Base-by-base conservation (phyloP, 2,797 vertebrate genomes). In the Anomalospiza imberbis region DNA sequence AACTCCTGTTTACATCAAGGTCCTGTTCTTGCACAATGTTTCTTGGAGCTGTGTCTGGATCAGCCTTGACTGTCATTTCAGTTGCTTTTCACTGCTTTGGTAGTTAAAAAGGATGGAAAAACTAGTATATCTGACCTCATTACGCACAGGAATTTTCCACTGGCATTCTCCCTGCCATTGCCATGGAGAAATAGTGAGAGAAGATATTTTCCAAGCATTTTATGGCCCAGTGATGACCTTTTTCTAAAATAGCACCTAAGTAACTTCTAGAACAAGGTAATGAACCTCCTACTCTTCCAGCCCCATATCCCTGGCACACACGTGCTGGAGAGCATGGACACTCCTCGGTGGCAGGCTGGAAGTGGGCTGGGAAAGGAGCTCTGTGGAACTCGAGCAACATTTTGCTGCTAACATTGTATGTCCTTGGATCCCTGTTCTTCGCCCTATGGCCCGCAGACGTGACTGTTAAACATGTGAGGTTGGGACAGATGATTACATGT, bases 261-360 rank as follows among this genome's bases (percentile, higher is more conserved):
- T 76, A 45, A 50, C 32, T 92, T 79, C 40, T 79, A 81, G 67
- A 60, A 76, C 40, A 65, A 72, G 24, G 42, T 75, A 62, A 17
- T 21, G 40, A 73, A 29, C 9, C 17, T 60, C 31, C 36, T 67
- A 3, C 63, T 85, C 22, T 91, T 17, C 40, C 22, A 47, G 47
- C 19, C 36, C 40, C 31, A 21, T 65, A 68, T 61, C 28, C 17
- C 54, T 48, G 48, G 44, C 42, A 44, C 17, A 36, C 17, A 25
- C 0, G 0, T 62, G 42, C 32, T 78, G 67, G 53, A 22, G 14
- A 60, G 17, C 0, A 3, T 63, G 55, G 63, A 19, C 5, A 17
- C 24, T n/a, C 11, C 57, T 88, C 1, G 0, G 38, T 82, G 55
- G 9, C 36, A 73, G 71, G 36, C 36, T 76, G 53, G 36, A 55